Base-by-base conservation (phyloP, 2,797 vertebrate species). In the Microchirus variegatus region DNA sequence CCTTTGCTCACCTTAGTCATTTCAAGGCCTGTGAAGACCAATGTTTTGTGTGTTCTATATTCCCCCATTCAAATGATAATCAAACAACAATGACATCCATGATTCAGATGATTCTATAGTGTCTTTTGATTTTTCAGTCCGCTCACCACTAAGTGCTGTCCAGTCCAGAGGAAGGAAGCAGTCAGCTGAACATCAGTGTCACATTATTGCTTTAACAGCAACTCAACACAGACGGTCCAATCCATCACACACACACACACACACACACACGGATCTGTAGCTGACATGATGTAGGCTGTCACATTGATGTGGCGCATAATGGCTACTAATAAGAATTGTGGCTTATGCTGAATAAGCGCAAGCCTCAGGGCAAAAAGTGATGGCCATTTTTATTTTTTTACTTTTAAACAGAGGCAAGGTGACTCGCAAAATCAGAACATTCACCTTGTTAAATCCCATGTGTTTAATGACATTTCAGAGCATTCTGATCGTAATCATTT, bases 221-320 rank as follows among this genome's bases (percentile, higher is more conserved):
- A 10, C 40, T 68, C 44, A 49, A 41, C 48, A 26, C 48, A 50
- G 52, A 15, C 49, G 18, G 41, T 49, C 45, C 57, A 15, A 59
- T 53, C 35, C 51, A 59, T 56, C 40, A 41, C 45, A 26, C 63
- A 52, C n/a, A n/a, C n/a, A n/a, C n/a, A n/a, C n/a, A n/a, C 48
- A 59, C 42, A 52, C 50, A 46, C 37, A 13, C 59, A 26, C 4
- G 19, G 16, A 38, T 35, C 49, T 42, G 42, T 5, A 9, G 42
- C 26, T 71, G 67, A 70, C 59, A 63, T 63, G 58, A 72, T 67
- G 62, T 14, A 18, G 17, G 40, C 41, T 73, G 69, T 66, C 78
- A 75, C 60, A 63, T 50, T 63, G 59, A n/a, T 16, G 16, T 16
- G 15, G 15, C 17, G 15, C n/a, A 44, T 44, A 44, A 68, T 66